Conservation (phyloP, 2,797 vertebrate species). For the Acestrorhynchus altus region DNA sequence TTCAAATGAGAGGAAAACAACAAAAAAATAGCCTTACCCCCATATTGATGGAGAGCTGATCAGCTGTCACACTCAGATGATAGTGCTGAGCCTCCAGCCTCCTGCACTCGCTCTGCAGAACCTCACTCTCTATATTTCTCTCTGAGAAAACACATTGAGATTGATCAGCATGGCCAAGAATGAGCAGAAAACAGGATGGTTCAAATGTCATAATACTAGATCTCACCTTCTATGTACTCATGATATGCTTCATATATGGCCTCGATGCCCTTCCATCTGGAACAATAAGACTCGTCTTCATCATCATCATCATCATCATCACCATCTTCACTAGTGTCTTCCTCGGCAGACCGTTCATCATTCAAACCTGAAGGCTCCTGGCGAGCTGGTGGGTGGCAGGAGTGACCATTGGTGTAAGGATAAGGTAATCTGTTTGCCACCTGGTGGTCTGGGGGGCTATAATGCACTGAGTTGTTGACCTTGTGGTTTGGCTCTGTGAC, state of each 20-base stretch:
- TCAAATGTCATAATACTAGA: not conserved
- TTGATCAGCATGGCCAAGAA: not conserved
- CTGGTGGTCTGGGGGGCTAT: constrained; percentile 96
- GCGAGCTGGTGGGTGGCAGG: constrained; percentile 57
- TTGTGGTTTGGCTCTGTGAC: constrained; percentile 84
- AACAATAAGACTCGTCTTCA: constrained; percentile 69
- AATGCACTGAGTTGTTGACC: constrained; percentile 79
- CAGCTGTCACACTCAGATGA: constrained; percentile 91
- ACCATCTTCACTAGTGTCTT: constrained; percentile 76
- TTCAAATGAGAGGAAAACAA: not conserved
- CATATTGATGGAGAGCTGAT: constrained; percentile 96
- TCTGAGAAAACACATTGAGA: constrained; percentile 75
- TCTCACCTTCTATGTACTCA: constrained; percentile 92
- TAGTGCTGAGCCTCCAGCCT: constrained; percentile 95
- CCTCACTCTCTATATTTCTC: constrained; percentile 93
- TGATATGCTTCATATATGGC: constrained; percentile 96
- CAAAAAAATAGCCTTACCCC: constrained; percentile 81
- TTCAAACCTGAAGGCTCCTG: constrained; percentile 63
- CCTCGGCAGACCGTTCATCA: constrained; percentile 78
- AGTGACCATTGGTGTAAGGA: constrained; percentile 79
- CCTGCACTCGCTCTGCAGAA: constrained; percentile 92
- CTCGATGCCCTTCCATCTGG: constrained; percentile 96
- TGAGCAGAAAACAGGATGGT: not conserved
- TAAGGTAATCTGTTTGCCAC: constrained; percentile 72
- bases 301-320: constrained; percentile 70